Evolutionary conservation across 1,140 invertebrate genomes (phyloP).

Genomic region (Ceratina australensis): DNA sequence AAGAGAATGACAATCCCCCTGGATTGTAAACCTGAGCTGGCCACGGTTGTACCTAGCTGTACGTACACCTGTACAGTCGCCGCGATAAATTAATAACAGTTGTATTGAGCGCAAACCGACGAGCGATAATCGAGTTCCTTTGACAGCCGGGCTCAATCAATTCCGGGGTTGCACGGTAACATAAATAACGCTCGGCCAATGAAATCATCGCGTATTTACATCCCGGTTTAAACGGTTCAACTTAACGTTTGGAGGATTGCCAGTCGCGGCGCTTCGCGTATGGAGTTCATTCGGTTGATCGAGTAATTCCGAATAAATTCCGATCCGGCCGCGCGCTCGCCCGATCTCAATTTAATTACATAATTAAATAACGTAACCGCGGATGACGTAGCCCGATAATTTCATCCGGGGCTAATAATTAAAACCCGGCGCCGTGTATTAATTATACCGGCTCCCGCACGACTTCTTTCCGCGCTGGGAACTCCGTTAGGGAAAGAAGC

Average conservation of each 20-base stretch:
- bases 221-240: slow-evolving; percentile 10
- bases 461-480: not conserved
- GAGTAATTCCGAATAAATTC: slow-evolving; percentile 13
- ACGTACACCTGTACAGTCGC: too few species aligned
- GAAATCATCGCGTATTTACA: slow-evolving; percentile 2
- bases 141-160: not conserved
- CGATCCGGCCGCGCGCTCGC: not conserved
- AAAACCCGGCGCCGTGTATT: slow-evolving; percentile 18
- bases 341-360: slow-evolving; percentile 16
- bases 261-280: slow-evolving; percentile 4
- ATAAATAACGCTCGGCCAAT: slow-evolving; percentile 4
- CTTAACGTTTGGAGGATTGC: slow-evolving; percentile 24
- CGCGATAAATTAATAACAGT: slow-evolving; percentile 16
- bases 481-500: not conserved
- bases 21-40: too few species aligned
- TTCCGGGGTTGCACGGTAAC: not conserved
- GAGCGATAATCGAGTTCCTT: slow-evolving; percentile 22
- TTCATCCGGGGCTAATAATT: slow-evolving; percentile 13
- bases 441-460: slow-evolving; percentile 2
- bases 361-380: slow-evolving; percentile 20
- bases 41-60: too few species aligned
- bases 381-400: not conserved
- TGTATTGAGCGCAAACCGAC: slow-evolving; percentile 13
- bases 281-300: not conserved
- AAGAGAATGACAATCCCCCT: too few species aligned